These are phyloP conservation scores for Asobara japonica DNA, from an alignment of 1,140 invertebrate genomes.

Conservation along the genomic window DNA sequence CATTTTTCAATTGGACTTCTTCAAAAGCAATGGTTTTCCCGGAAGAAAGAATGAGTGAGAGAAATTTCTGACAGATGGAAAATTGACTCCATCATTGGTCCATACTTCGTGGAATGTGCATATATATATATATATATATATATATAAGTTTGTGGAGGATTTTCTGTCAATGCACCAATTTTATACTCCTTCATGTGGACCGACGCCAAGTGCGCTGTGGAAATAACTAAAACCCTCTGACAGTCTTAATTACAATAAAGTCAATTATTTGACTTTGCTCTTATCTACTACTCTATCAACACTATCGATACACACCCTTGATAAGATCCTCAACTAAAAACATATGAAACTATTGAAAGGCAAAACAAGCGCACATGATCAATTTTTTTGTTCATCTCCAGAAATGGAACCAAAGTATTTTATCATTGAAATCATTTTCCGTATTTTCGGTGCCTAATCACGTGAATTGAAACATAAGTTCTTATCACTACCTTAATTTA, in stretches of 20 bases:
- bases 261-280: background rate
- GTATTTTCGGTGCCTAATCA: conserved; percentile 18
- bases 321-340: background rate
- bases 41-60: no score
- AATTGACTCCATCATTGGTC: no score
- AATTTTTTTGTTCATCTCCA: background rate
- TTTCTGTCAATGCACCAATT: no score
- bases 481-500: background rate
- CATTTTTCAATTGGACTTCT: no score
- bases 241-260: background rate
- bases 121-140: no score
- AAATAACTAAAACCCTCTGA: conserved; percentile 16
- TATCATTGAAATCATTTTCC: background rate
- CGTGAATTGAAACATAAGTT: background rate
- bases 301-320: background rate
- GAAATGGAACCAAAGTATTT: background rate
- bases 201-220: conserved; percentile 19
- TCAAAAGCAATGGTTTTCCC: no score
- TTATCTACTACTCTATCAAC: background rate
- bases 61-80: no score
- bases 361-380: background rate
- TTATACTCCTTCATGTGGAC: no score
- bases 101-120: no score
- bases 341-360: background rate
- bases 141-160: no score